Conservation (phyloP, 2,888 invertebrate genomes). For the Aphrophora alni region DNA sequence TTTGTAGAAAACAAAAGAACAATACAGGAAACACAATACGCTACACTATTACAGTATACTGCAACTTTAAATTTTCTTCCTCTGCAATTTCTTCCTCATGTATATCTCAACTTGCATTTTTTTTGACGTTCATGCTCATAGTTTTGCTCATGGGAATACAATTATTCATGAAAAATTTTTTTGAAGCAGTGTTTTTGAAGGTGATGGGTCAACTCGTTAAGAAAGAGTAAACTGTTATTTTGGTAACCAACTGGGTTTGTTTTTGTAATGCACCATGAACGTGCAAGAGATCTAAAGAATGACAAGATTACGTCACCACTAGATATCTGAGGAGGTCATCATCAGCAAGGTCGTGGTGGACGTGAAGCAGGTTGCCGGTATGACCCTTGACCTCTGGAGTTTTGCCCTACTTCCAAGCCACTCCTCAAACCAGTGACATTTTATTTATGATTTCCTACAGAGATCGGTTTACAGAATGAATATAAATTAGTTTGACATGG, state of each 20-base stretch:
- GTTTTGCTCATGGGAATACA: too few species aligned
- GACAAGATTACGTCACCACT: not conserved
- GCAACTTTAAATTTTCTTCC: too few species aligned
- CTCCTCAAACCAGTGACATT: not conserved
- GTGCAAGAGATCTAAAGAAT: not conserved
- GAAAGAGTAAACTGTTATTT: not conserved
- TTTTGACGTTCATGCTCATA: too few species aligned
- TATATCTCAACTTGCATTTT: too few species aligned
- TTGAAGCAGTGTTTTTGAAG: not conserved
- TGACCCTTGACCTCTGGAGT: not conserved
- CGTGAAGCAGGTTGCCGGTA: not conserved
- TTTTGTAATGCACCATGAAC: not conserved
- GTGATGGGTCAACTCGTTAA: not conserved
- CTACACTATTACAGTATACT: too few species aligned
- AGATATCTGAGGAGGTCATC: not conserved
- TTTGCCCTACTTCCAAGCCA: not conserved
- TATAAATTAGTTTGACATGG: not conserved
- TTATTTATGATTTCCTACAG: not conserved
- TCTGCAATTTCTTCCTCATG: too few species aligned
- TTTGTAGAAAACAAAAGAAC: too few species aligned
- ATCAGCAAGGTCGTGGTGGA: constrained; percentile 2
- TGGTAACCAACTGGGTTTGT: not conserved
- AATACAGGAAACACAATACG: too few species aligned
- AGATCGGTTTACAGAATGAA: not conserved
- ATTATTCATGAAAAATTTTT: too few species aligned